Conservation (phyloP, 1,140 invertebrate species). For the Teleopsis dalmanni region DNA sequence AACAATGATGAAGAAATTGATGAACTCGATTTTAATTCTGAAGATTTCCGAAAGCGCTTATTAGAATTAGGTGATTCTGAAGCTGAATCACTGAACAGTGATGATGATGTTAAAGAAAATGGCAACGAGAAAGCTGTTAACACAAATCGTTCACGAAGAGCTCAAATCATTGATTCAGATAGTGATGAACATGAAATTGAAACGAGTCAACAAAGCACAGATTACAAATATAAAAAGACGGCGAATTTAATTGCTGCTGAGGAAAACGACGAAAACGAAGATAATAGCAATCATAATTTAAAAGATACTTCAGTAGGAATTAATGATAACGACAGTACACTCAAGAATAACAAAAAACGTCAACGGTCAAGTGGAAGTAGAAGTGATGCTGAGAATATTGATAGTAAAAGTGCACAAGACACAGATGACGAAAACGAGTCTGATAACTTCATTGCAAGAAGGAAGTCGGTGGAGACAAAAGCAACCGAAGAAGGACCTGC, state of each 20-base stretch:
- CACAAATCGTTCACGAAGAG: conserved; percentile 34
- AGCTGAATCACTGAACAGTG: conserved; percentile 3
- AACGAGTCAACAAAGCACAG: neutral
- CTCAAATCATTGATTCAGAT: conserved; percentile 43
- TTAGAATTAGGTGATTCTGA: conserved; percentile 31
- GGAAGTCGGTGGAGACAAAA: conserved; percentile 23
- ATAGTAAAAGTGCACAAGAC: conserved; percentile 4
- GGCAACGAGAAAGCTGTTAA: conserved; percentile 13
- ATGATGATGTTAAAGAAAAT: conserved; percentile 25
- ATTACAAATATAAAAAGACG: conserved; percentile 4
- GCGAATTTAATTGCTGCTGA: neutral
- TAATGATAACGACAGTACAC: neutral
- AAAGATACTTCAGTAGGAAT: too few relatives aligned
- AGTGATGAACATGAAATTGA: conserved; percentile 20
- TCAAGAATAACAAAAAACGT: conserved; percentile 5
- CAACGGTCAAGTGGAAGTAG: conserved; percentile 1
- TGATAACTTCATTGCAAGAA: conserved; percentile 35
- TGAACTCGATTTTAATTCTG: conserved; percentile 39
- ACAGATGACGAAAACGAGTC: conserved; percentile 22
- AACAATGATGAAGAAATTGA: conserved; percentile 18
- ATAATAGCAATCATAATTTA: conserved; percentile 8
- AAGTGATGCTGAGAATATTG: conserved; percentile 8
- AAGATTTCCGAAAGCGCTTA: conserved; percentile 36
- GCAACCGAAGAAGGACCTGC: conserved; percentile 19
- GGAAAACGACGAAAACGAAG: conserved; percentile 4